Evolutionary conservation across 2,888 invertebrate species (phyloP), one percentile per base, ranked within the genome.

Genomic region (Trachelus troglodyta): DNA sequence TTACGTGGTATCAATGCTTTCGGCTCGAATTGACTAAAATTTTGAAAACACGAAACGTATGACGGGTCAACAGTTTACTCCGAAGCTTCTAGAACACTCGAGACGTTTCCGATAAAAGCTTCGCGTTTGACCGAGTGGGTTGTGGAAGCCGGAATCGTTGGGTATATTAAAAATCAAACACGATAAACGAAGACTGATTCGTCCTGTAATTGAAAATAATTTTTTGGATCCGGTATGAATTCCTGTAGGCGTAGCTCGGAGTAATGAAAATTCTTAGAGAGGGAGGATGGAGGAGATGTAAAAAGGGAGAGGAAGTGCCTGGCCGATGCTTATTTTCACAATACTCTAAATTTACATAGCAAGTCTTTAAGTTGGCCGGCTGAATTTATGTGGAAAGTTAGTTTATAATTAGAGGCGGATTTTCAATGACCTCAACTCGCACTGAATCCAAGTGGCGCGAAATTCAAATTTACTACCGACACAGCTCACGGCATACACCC

Each of bases 241-340:
- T 56, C 15, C 56, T 23, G 56, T 56, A 23, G 56, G 23, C 56
- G 56, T 23, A 56, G 56, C 1, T 2, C 56, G 56, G 56, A 23
- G 56, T 56, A 56, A 56, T 56, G 2, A 6, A 23, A 56, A 56
- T 56, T 56, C 56, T 9, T 56, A 9, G 23, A 9, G 40, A 15
- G 40, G 15, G 56, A 23, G 4, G 37, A 15, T 12, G 15, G 15
- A 40, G 40, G 9, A 34, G 35, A 23, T 40, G 15, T 40, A 15
- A 40, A 40, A 15, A 40, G 15, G 23, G 56, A 9, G 56, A 23
- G 56, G 15, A 23, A 56, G 31, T 33, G 31, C 71, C 71, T 31
- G 71, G 71, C 11, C 31, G 71, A 31, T 71, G 71, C 71, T 71
- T 71, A 71, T 71, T 71, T 71, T 71, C 31, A 71, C 71, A 31